Evolutionary conservation across 2,888 invertebrate genomes (phyloP), one percentile per base, ranked within the genome.

Genomic region (Microctonus brassicae): DNA sequence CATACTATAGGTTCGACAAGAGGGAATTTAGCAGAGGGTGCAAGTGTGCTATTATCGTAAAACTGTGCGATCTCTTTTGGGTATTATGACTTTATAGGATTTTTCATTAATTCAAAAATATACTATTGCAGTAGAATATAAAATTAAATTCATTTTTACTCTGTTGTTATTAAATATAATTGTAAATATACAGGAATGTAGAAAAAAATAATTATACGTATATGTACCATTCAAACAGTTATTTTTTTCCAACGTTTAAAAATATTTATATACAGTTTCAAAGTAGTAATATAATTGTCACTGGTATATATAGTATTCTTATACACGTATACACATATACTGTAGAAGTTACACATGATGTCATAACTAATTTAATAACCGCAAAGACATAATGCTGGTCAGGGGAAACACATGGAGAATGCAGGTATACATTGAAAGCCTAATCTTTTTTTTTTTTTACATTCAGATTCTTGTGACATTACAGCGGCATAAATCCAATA

Each of bases 21-120:
- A 47, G 47, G n/a, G 17, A 6, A n/a, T 47, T 7, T 47, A 7
- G 17, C 9, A 17, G 17, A 47, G 47, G 20, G 47, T 33, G 9
- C 52, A 42, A 24, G 22, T 22, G 58, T 26, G 13, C 36, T 58
- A 34, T 57, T 24, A 57, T 57, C 64, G 72, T 62, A 75, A 74
- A 74, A 70, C 68, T 69, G 69, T 71, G 65, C 70, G 65, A 70
- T 70, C 75, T 73, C 62, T 74, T 77, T 75, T 68, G 65, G 73
- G 70, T n/a, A n/a, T 72, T 75, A 75, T 73, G 73, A 70, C 73
- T 47, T 55, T 58, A n/a, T n/a, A 52, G 36, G 57, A 70, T 66
- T 47, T 68, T 52, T 29, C 17, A 33, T n/a, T 55, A n/a, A 55
- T 36, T 24, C 42, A n/a, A 13, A n/a, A 34, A 39, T 63, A 29